phyloP scores from a whole-genome alignment of 1,140 invertebrate species.

The Hydropsyche tenuis region DNA sequence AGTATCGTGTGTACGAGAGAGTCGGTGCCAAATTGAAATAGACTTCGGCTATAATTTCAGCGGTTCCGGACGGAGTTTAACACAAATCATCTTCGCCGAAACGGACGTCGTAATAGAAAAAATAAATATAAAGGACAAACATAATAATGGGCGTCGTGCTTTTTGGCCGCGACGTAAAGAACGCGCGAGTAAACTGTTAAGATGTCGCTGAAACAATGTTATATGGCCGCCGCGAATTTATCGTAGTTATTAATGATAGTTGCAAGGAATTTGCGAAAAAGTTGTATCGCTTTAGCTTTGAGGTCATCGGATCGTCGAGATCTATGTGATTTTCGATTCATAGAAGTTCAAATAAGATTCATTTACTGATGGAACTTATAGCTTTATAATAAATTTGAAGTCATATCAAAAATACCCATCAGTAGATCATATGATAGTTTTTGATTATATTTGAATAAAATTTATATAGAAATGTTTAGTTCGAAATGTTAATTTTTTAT shows the following conservation, averaged over 20 bases:
- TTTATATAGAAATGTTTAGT: too few species aligned
- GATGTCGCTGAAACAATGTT: background rate
- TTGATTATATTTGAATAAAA: too few species aligned
- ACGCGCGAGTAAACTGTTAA: constrained; percentile 6
- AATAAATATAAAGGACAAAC: background rate
- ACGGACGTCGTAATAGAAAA: constrained; percentile 21
- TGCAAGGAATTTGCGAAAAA: background rate
- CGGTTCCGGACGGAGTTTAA: constrained; percentile 35
- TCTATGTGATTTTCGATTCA: too few species aligned
- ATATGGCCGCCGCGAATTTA: background rate
- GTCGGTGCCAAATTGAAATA: constrained; percentile 49
- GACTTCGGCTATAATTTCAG: constrained; percentile 47
- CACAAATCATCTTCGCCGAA: constrained; percentile 43
- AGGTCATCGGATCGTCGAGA: too few species aligned
- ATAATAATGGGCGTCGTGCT: background rate
- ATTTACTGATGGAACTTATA: too few species aligned
- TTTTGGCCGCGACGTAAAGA: background rate
- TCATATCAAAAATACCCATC: too few species aligned
- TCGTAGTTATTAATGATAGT: background rate
- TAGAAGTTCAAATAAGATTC: too few species aligned
- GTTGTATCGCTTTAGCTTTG: too few species aligned
- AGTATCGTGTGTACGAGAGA: constrained; percentile 28
- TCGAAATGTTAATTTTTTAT: too few species aligned
- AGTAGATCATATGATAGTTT: too few species aligned
- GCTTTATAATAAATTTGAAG: too few species aligned